Percentiles rank a stretch among this genome's conserved stretches.
Evolutionary conservation across 2,888 invertebrate genomes (phyloP).

Genomic region (Acrobasis repandana): DNA sequence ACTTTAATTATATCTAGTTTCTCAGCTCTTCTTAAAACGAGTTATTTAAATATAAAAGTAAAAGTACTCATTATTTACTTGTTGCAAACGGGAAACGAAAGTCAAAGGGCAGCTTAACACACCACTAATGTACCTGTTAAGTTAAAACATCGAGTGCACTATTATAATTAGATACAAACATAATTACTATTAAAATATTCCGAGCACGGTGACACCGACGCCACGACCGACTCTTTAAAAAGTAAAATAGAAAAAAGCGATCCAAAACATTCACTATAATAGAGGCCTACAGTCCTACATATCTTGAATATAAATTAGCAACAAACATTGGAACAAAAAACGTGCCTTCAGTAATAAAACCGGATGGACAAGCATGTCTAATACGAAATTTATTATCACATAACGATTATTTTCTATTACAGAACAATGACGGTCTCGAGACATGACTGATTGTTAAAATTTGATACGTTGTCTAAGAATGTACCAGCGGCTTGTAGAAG

Average conservation of each 20-base stretch:
- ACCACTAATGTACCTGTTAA: constrained; percentile 2
- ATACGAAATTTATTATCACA: constrained; percentile 63
- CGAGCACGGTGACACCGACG: constrained; percentile 55
- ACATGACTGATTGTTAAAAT: constrained; percentile 53
- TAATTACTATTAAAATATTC: constrained; percentile 65
- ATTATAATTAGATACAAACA: constrained; percentile 18
- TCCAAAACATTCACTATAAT: constrained; percentile 56
- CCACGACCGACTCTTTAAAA: constrained; percentile 50
- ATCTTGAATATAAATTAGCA: constrained; percentile 71
- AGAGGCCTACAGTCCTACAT: constrained; percentile 57
- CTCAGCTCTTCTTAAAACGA: too few species aligned
- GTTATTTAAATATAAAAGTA: too few species aligned
- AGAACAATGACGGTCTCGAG: constrained; percentile 47
- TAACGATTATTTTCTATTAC: constrained; percentile 68
- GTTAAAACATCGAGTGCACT: constrained; percentile 14
- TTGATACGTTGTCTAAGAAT: constrained; percentile 49
- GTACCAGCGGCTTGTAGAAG: too few species aligned
- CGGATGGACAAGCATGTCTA: constrained; percentile 63
- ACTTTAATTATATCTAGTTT: too few species aligned
- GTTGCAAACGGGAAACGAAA: not conserved
- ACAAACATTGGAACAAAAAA: constrained; percentile 49
- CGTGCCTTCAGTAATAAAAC: constrained; percentile 46
- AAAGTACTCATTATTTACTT: not conserved
- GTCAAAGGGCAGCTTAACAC: constrained; percentile 3
- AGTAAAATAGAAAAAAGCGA: constrained; percentile 46